These are phyloP conservation scores for Ornithoptera priamus DNA, from an alignment of 2,888 invertebrate species.

Conservation along the genomic window DNA sequence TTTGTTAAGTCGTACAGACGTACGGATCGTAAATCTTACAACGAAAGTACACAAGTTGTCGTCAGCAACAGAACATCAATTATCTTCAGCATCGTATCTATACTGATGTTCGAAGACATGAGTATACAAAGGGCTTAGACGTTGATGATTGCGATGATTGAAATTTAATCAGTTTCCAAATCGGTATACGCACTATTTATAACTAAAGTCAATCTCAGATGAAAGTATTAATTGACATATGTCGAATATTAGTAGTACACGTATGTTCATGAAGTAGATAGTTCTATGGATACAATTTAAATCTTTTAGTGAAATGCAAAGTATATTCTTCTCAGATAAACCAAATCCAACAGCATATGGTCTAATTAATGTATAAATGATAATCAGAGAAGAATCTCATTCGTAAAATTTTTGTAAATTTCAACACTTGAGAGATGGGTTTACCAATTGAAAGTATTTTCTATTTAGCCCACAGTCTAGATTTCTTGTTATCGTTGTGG, in stretches of 20 bases:
- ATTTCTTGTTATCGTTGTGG: too few species aligned
- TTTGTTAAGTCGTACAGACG: slow-evolving; percentile 33
- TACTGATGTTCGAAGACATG: slow-evolving; percentile 10
- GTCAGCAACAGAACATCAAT: slow-evolving; percentile 27
- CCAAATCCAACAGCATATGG: too few species aligned
- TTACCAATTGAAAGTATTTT: too few species aligned
- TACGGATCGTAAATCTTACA: slow-evolving; percentile 23
- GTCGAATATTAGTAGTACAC: neutral
- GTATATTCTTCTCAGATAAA: neutral
- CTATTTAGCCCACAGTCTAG: too few species aligned
- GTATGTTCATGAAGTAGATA: neutral
- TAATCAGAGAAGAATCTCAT: too few species aligned
- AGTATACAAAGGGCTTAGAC: slow-evolving; percentile 13
- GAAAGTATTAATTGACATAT: neutral
- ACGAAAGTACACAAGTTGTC: slow-evolving; percentile 22
- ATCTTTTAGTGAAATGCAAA: too few species aligned
- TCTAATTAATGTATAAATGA: too few species aligned
- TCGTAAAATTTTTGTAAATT: too few species aligned
- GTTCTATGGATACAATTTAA: too few species aligned
- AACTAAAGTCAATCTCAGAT: neutral
- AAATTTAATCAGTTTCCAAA: slow-evolving; percentile 15
- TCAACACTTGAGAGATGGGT: too few species aligned
- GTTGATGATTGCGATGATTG: slow-evolving; percentile 5
- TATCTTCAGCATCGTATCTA: slow-evolving; percentile 19
- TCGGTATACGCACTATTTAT: neutral